These are phyloP conservation scores for Masnerella sp. DNA, from an alignment of 2,888 invertebrate species.

Conservation along the genomic window DNA sequence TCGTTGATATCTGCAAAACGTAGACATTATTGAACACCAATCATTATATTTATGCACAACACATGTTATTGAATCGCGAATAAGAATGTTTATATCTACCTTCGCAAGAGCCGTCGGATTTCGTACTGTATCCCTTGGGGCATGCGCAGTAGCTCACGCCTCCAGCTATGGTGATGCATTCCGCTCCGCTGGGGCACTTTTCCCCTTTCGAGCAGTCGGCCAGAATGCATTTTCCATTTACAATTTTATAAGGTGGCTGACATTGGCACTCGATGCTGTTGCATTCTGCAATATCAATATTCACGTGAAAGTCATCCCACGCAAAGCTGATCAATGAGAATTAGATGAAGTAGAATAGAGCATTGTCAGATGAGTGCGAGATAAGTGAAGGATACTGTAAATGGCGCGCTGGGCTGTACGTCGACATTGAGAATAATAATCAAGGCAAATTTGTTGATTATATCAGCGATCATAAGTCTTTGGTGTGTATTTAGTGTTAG, in stretches of 20 bases:
- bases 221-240: constrained; percentile 89
- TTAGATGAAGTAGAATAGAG: no score
- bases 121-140: constrained; percentile 89
- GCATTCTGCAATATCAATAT: constrained; percentile 80
- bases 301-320: background rate
- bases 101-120: constrained; percentile 88
- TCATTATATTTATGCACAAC: no score
- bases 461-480: no score
- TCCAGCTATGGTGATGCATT: constrained; percentile 93
- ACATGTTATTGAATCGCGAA: background rate
- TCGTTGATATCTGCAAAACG: constrained; percentile 85
- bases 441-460: no score
- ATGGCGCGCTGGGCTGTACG: no score
- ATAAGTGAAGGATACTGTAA: no score
- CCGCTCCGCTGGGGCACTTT: constrained; percentile 90
- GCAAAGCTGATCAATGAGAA: no score
- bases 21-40: no score
- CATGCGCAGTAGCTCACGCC: constrained; percentile 96
- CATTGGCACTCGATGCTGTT: constrained; percentile 91
- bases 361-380: no score
- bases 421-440: no score
- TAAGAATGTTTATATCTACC: constrained; percentile 66
- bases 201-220: constrained; percentile 90
- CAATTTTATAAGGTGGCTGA: constrained; percentile 90
- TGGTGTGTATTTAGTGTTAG: no score